Evolutionary conservation across 2,797 vertebrate genomes (phyloP).

Genomic region (Bradypodion ventrale): DNA sequence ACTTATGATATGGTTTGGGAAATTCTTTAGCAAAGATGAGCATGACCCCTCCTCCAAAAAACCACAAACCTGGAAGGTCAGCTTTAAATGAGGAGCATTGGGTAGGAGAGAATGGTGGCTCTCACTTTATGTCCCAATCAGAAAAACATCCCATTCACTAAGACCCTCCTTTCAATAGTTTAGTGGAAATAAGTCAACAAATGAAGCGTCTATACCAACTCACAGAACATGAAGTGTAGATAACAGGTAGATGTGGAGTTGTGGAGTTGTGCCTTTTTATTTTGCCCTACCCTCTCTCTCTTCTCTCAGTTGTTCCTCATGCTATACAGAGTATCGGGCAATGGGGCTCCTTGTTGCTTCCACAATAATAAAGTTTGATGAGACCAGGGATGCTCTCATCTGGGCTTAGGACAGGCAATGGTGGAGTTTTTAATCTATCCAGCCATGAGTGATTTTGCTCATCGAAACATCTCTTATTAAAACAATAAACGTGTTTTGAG

Average conservation of each 20-base stretch:
- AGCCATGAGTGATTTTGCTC: constrained; percentile 49
- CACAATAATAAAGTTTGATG: too few species aligned
- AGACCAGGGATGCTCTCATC: too few species aligned
- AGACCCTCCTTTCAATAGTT: neutral
- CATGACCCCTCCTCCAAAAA: too few species aligned
- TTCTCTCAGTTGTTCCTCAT: too few species aligned
- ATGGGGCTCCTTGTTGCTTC: too few species aligned
- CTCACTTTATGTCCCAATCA: too few species aligned
- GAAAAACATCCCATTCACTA: neutral
- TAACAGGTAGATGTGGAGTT: constrained; percentile 29
- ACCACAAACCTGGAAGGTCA: neutral
- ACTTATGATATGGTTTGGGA: too few species aligned
- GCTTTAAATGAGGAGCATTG: neutral
- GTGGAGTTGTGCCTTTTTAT: constrained; percentile 11
- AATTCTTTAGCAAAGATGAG: too few species aligned
- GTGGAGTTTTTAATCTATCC: constrained; percentile 67
- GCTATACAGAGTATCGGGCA: too few species aligned
- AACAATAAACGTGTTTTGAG: constrained; percentile 33
- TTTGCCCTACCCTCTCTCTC: too few species aligned
- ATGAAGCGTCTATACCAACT: neutral
- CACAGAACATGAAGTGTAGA: constrained; percentile 36
- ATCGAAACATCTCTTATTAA: constrained; percentile 61
- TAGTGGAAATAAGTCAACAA: neutral
- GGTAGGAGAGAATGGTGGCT: neutral
- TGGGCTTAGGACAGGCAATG: too few species aligned